Evolutionary conservation across 2,888 invertebrate genomes (phyloP).

Genomic region (Leucophora obtusa): DNA sequence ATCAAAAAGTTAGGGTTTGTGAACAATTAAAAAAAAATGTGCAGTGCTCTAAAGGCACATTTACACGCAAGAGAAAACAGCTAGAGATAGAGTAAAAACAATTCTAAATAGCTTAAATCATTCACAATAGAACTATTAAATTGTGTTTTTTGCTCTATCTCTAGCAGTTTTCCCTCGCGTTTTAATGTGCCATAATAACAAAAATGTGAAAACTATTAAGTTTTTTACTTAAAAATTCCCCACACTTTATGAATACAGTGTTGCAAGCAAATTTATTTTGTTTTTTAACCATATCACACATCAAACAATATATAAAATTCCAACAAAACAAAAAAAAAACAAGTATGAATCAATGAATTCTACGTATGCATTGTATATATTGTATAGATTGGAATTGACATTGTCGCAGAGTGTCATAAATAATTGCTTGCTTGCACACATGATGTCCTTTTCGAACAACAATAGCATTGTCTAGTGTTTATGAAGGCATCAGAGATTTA

Average conservation of each 20-base stretch:
- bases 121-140: no score
- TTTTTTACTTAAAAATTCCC: no score
- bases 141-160: no score
- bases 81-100: no score
- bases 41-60: no score
- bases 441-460: constrained; percentile 41
- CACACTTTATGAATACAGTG: background rate
- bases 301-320: constrained; percentile 24
- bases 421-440: constrained; percentile 54
- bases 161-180: no score
- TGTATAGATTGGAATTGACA: constrained; percentile 54
- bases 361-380: background rate
- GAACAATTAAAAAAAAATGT: no score
- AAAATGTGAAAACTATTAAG: no score
- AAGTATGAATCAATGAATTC: constrained; percentile 8
- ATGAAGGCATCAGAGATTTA: constrained; percentile 48
- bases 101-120: no score
- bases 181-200: no score
- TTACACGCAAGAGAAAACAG: no score
- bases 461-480: constrained; percentile 39
- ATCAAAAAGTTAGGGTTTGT: no score
- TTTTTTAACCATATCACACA: background rate
- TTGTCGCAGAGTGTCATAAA: constrained; percentile 64
- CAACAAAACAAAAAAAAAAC: constrained; percentile 6
- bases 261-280: background rate